Evolutionary conservation across 2,113 vertebrate species (phyloP), one percentile per base, ranked within the genome.

Genomic region (Eira barbara): DNA sequence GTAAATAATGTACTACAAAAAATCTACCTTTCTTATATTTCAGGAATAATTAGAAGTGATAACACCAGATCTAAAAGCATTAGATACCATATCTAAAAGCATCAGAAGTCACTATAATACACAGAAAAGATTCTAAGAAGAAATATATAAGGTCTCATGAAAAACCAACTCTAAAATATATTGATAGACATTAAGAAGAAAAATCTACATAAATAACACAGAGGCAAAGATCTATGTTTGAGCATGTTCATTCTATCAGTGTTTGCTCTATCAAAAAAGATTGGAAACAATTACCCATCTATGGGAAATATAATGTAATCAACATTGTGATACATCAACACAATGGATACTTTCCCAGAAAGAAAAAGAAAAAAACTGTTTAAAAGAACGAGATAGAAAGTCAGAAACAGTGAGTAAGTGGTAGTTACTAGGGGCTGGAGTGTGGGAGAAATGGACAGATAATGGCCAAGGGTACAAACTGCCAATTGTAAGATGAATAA

Each of bases 1-100:
- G 57, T 82, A 57, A 95, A 78, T 63, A 52, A 27, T 31, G 4
- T 20, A 79, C 42, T 42, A 78, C 74, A 74, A 73, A 90, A 49
- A 87, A 52, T 57, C 57, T 69, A 52, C 0, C 13, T 82, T 92
- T 52, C 6, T 14, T 94, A 76, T 67, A 91, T 79, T 91, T 27
- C 36, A 82, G 74, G 76, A 95, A 83, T 94, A 82, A 87, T 73
- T 84, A 65, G 59, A 94, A 94, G 85, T 7, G n/a, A 67, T 59
- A 89, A n/a, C 47, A 3, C 88, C 81, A 76, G 5, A 27, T 61
- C 42, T 4, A 49, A 86, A 87, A 86, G 7, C 34, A 79, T 63
- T 34, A 31, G 9, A 92, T 29, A 76, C 45, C 36, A 36, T 57
- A 78, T 25, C n/a, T 7, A 89, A 89, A 88, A 83, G 14, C 39